Evolutionary conservation across 2,113 vertebrate species (phyloP).

Genomic region (Nesoenas mayeri): DNA sequence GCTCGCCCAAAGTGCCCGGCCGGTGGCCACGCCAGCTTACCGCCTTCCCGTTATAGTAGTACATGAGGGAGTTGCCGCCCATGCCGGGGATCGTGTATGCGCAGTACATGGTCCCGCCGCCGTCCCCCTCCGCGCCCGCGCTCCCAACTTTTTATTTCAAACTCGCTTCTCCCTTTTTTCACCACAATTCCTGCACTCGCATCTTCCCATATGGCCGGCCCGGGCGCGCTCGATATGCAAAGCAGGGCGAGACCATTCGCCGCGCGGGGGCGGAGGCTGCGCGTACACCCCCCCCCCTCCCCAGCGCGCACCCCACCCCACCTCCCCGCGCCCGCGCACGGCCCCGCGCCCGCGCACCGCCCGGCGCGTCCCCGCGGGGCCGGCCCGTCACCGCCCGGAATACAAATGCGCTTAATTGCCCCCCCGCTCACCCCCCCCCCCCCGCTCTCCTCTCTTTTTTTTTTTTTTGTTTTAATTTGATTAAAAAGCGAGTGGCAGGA

Average conservation of each 20-base stretch:
- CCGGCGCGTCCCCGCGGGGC: conserved; percentile 64
- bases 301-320: background rate
- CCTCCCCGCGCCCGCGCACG: background rate
- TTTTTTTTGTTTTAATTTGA: conserved; percentile 94
- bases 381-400: conserved; percentile 81
- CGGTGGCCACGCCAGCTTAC: conserved; percentile 80
- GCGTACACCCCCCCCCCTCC: background rate
- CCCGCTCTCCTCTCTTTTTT: background rate
- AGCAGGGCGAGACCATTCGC: conserved; percentile 88
- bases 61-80: conserved; percentile 92
- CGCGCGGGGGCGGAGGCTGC: background rate
- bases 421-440: conserved; percentile 66
- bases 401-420: conserved; percentile 84
- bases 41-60: conserved; percentile 97
- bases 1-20: conserved; percentile 75
- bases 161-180: conserved; percentile 87
- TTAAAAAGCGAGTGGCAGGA: conserved; percentile 97
- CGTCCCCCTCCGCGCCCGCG: conserved; percentile 73
- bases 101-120: conserved; percentile 87
- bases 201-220: conserved; percentile 96
- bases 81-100: conserved; percentile 95
- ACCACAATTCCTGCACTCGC: conserved; percentile 96
- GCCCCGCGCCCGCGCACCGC: background rate
- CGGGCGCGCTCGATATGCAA: conserved; percentile 94
- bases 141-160: conserved; percentile 84